phyloP scores from a whole-genome alignment of 1,140 invertebrate genomes.

The Drosophila littoralis region DNA sequence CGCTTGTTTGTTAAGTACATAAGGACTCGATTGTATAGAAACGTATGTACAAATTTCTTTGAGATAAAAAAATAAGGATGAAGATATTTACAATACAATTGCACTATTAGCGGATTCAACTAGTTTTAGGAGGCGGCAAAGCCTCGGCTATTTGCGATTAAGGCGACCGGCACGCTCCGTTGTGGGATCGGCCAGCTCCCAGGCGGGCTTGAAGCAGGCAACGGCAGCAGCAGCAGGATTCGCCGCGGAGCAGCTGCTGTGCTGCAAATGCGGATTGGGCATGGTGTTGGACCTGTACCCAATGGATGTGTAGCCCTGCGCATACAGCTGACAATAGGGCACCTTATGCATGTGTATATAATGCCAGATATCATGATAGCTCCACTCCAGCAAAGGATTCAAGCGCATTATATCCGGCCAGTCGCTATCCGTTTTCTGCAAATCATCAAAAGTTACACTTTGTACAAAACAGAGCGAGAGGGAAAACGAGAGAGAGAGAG shows the following conservation, averaged over 20 bases:
- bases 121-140: not conserved
- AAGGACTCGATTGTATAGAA: not conserved
- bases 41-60: not conserved
- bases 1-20: not conserved
- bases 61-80: not conserved
- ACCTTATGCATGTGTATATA: conserved; percentile 91
- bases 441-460: not conserved
- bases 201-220: conserved; percentile 90
- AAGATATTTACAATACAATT: conserved; percentile 29
- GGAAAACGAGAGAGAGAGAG: not conserved
- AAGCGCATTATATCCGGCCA: conserved; percentile 96
- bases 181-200: conserved; percentile 88
- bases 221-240: conserved; percentile 14
- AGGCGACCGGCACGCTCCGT: conserved; percentile 90
- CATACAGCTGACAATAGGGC: conserved; percentile 95
- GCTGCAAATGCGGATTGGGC: conserved; percentile 90
- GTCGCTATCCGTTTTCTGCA: conserved; percentile 91
- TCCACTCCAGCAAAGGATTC: conserved; percentile 95
- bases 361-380: conserved; percentile 94
- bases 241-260: conserved; percentile 85
- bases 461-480: not conserved
- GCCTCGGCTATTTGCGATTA: conserved; percentile 34
- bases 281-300: conserved; percentile 91
- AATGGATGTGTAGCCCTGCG: conserved; percentile 95
- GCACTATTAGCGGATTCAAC: conserved; percentile 13